A percentile compares a stretch with the other conserved stretches of the same genome.
phyloP scores from a whole-genome alignment of 1,140 invertebrate species.

The Nebria ingens region DNA sequence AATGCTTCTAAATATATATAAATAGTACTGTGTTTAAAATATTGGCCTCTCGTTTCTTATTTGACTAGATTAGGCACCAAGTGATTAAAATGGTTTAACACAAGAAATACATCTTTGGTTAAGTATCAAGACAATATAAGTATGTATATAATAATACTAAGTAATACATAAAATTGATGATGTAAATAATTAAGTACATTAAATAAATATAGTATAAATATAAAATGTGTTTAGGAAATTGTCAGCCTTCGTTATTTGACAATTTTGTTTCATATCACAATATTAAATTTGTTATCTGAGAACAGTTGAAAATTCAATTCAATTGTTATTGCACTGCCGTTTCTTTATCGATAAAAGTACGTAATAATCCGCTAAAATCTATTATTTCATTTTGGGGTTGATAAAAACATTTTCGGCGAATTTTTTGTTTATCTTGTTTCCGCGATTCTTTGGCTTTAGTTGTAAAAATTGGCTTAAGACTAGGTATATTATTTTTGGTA shows the following conservation, averaged over 20 bases:
- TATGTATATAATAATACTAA: background rate
- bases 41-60: conserved; percentile 5
- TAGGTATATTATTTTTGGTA: conserved; percentile 13
- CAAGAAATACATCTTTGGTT: background rate
- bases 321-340: conserved; percentile 4
- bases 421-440: conserved; percentile 17
- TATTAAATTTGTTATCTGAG: too few relatives aligned
- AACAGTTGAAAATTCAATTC: too few relatives aligned
- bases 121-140: background rate
- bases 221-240: too few relatives aligned
- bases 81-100: conserved; percentile 1
- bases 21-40: background rate
- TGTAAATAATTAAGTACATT: background rate
- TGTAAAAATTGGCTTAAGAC: conserved; percentile 14
- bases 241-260: too few relatives aligned
- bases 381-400: background rate
- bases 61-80: conserved; percentile 4
- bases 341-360: background rate
- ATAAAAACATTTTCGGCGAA: conserved; percentile 13
- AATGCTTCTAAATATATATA: too few relatives aligned
- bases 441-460: conserved; percentile 11
- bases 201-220: background rate
- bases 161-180: background rate
- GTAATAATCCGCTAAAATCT: background rate
- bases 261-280: too few relatives aligned